Percentiles rank a stretch among this genome's conserved stretches.
Conservation (phyloP, 2,888 invertebrate genomes). For the Drosophila dives region DNA sequence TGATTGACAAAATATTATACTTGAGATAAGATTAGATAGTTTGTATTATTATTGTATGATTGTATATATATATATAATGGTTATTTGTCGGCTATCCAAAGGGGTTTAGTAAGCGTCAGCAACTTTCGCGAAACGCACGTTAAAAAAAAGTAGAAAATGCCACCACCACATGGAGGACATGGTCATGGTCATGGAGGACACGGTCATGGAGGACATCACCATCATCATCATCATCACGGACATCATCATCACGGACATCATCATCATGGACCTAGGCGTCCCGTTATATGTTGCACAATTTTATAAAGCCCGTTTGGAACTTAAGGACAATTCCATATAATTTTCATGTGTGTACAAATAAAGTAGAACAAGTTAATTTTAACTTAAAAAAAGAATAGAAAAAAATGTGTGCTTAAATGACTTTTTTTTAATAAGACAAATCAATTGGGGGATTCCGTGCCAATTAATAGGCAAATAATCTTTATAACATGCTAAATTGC, state of each 20-base stretch:
- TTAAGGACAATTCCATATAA: conserved; percentile 17
- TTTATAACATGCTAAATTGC: conserved; percentile 26
- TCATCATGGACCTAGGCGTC: conserved; percentile 14
- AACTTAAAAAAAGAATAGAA: background rate
- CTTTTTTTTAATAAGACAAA: conserved; percentile 63
- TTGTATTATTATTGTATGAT: conserved; percentile 17
- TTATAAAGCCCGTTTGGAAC: conserved; percentile 41
- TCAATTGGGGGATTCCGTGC: conserved; percentile 48
- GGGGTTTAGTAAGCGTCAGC: conserved; percentile 52
- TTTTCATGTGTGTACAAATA: conserved; percentile 35
- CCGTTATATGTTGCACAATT: conserved; percentile 65
- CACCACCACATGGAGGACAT: conserved; percentile 74
- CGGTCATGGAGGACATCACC: conserved; percentile 42
- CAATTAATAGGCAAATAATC: conserved; percentile 74
- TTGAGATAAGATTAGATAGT: conserved; percentile 54
- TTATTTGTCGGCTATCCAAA: conserved; percentile 8
- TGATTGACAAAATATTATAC: conserved; percentile 31
- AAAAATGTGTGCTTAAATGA: conserved; percentile 20
- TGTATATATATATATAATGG: conserved; percentile 10
- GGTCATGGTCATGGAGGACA: conserved; percentile 41
- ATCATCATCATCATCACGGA: conserved; percentile 42
- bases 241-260: conserved; percentile 33
- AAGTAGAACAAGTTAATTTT: conserved; percentile 11
- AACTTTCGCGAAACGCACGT: conserved; percentile 35
- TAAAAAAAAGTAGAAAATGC: conserved; percentile 39